Percentiles rank a stretch among this genome's conserved stretches.
Conservation (phyloP, 2,797 vertebrate genomes). For the Neosilurus mollespiculum region DNA sequence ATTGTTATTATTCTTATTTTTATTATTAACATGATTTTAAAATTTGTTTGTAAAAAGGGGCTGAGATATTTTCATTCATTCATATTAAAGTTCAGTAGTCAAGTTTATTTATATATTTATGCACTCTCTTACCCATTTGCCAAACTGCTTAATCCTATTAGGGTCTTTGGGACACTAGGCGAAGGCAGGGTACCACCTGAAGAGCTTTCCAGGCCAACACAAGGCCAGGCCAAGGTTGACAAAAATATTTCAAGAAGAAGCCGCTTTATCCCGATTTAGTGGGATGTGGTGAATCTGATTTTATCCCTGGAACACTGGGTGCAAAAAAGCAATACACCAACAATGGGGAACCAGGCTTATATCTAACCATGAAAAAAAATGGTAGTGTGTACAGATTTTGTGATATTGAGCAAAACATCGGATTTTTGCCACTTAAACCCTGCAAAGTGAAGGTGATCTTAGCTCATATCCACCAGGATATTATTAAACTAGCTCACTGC, state of each 20-base stretch:
- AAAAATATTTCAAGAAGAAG: too few species aligned
- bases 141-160: too few species aligned
- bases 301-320: not conserved
- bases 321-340: not conserved
- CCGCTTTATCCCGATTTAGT: not conserved
- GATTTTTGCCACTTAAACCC: constrained; percentile 9
- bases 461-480: not conserved
- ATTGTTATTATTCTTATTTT: too few species aligned
- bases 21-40: too few species aligned
- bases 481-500: not conserved
- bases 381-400: not conserved
- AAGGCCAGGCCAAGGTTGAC: too few species aligned
- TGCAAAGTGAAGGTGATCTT: not conserved
- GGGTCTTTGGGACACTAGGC: too few species aligned
- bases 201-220: too few species aligned
- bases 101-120: too few species aligned
- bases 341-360: not conserved
- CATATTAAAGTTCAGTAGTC: not conserved
- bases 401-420: not conserved
- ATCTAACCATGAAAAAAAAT: not conserved
- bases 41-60: not conserved
- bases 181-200: too few species aligned
- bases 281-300: not conserved
- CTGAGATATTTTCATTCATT: not conserved
- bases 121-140: too few species aligned